A percentile compares a stretch with the other conserved stretches of the same genome.
Conservation (phyloP, 2,113 vertebrate species). For the Geococcyx californianus region DNA sequence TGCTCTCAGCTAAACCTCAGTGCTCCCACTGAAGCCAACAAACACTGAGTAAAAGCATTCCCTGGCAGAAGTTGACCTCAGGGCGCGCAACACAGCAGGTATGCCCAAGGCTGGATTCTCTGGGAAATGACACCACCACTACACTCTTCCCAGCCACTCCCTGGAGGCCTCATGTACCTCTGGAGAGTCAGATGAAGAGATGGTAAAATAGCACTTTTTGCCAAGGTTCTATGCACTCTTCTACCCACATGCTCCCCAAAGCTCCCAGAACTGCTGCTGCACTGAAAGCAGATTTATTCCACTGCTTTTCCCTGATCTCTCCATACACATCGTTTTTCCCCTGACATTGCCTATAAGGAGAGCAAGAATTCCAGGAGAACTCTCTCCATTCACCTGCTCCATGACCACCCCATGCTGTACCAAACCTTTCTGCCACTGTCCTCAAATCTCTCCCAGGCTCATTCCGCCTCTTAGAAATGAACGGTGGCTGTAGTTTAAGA, state of each 20-base stretch:
- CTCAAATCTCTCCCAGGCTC: not conserved
- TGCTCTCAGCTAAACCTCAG: not conserved
- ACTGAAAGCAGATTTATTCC: not conserved
- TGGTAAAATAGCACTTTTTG: not conserved
- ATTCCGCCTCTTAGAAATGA: not conserved
- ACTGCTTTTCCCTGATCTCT: not conserved
- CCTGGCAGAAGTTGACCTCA: not conserved
- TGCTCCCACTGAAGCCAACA: not conserved
- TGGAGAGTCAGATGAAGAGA: not conserved
- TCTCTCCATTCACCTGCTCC: not conserved
- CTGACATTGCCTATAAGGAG: not conserved
- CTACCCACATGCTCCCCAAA: not conserved
- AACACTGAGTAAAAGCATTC: not conserved
- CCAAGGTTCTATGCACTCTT: fast-evolving
- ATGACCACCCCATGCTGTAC: not conserved
- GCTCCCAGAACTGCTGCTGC: not conserved
- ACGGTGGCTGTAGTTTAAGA: not conserved
- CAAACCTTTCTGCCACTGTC: not conserved
- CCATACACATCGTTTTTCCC: not conserved
- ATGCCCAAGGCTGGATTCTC: not conserved
- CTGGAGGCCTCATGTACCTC: not conserved
- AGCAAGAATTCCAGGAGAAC: not conserved
- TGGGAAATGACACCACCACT: not conserved
- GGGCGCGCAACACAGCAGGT: not conserved
- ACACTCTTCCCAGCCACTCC: not conserved